A percentile compares a stretch with the other conserved stretches of the same genome.
Conservation (phyloP, 2,888 invertebrate species). For the Papilio elwesi region DNA sequence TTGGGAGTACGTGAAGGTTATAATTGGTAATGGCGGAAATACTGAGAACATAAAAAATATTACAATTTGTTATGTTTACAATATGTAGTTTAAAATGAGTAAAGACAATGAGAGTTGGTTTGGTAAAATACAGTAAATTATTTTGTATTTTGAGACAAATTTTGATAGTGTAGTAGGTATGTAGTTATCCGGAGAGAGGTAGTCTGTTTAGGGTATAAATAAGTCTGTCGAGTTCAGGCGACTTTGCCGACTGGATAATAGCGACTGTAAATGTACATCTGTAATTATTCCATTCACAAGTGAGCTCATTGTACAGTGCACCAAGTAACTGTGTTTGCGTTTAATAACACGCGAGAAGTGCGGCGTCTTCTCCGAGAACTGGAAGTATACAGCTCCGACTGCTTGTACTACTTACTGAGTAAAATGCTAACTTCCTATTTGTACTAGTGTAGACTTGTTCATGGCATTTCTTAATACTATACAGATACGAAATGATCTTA, state of each 20-base stretch:
- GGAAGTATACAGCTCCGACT: not conserved
- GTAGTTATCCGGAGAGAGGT: no score
- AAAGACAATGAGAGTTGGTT: no score
- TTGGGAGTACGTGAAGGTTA: no score
- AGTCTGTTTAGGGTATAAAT: no score
- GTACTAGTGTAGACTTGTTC: not conserved
- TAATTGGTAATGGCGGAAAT: no score
- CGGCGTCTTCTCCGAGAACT: not conserved
- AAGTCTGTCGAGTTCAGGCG: not conserved
- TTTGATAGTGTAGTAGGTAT: no score
- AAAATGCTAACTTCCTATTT: not conserved
- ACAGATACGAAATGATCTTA: no score
- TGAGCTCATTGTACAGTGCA: constrained; percentile 5
- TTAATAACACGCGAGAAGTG: constrained; percentile 4
- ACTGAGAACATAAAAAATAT: no score
- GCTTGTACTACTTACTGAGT: not conserved
- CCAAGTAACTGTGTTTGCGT: not conserved
- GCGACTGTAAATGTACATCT: constrained; percentile 3
- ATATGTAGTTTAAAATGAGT: no score
- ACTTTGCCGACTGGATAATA: not conserved
- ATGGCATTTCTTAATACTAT: not conserved
- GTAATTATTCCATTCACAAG: constrained; percentile 7
- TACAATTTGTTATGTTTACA: no score
- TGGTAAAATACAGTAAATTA: no score
- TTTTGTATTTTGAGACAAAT: no score